Evolutionary conservation across 2,888 invertebrate genomes (phyloP).

Genomic region (Pecten maximus): DNA sequence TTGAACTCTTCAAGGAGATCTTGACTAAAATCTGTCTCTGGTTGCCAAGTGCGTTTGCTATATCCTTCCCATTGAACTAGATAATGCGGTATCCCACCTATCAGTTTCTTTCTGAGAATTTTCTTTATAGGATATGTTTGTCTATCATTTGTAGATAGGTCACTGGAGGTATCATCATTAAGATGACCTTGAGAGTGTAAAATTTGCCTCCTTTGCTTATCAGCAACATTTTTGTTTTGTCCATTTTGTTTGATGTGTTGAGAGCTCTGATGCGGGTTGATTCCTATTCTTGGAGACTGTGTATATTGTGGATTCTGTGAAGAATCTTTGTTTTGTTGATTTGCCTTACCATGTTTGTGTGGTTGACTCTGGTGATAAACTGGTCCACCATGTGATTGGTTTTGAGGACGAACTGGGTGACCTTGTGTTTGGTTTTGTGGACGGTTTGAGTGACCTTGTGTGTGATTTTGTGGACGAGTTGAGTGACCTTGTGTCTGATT

Average conservation of each 20-base stretch:
- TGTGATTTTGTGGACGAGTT: not conserved
- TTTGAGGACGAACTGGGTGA: too few relatives aligned
- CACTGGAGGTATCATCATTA: not conserved
- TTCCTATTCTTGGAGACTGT: too few relatives aligned
- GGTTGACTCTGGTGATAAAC: not conserved
- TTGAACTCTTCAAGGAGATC: not conserved
- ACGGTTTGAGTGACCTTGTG: not conserved
- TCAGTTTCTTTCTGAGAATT: not conserved
- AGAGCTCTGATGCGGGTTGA: too few relatives aligned
- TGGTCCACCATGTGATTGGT: too few relatives aligned
- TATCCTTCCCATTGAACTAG: not conserved
- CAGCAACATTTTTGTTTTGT: not conserved
- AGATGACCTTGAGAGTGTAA: not conserved
- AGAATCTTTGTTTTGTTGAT: too few relatives aligned
- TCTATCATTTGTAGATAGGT: too few relatives aligned
- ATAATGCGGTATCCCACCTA: not conserved
- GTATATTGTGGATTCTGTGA: too few relatives aligned
- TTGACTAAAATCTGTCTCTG: not conserved
- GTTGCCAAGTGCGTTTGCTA: not conserved
- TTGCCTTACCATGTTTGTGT: too few relatives aligned
- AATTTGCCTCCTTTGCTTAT: not conserved
- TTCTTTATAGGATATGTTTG: not conserved
- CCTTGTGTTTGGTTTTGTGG: not conserved
- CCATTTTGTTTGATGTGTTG: not conserved
- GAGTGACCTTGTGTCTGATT: not conserved